Evolutionary conservation across 2,888 invertebrate species (phyloP), one percentile per base, ranked within the genome.

Genomic region (Flexamia atlantica): DNA sequence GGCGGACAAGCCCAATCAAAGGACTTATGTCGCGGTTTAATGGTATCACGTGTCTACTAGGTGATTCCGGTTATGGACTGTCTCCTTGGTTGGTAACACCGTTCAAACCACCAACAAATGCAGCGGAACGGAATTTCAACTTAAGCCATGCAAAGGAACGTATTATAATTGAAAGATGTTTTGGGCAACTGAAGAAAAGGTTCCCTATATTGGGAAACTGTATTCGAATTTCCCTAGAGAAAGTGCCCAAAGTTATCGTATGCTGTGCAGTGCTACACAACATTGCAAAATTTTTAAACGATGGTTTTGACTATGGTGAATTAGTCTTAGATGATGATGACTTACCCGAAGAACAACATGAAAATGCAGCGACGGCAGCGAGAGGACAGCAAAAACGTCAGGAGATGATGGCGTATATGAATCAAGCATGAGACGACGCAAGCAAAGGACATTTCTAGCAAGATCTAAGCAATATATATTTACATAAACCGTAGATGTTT

Each of bases 1-100:
- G 64, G 81, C n/a, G 81, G 1, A 36, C 23, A 42, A 81, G 82
- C 32, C 42, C 30, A 7, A 20, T 81, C 1, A 57, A 36, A 20
- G 64, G 30, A 2, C n/a, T 60, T 7, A 25, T 80, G 7, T 80
- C 53, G 4, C 50, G 30, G 3, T 80, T 53, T 53, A 12, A 53
- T 80, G 30, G 80, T 17, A 12, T 1, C 2, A 30, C 14, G 10
- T 80, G 28, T 28, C 42, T 74, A n/a, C 74, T 74, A 20, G 57
- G 32, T 2, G 80, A 53, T 25, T 53, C 80, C 4, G 53, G 80
- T n/a, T 80, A 80, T 30, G 32, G 80, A 1, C 64, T 57, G 10
- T 50, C 60, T 10, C 80, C 80, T 14, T 80, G 80, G 80, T n/a
- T 80, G 14, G 53, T 80, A 12, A 80, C 57, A 30, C 80, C 80